Base-by-base conservation (phyloP, 2,797 vertebrate genomes). In the Eurystomus glaucurus region DNA sequence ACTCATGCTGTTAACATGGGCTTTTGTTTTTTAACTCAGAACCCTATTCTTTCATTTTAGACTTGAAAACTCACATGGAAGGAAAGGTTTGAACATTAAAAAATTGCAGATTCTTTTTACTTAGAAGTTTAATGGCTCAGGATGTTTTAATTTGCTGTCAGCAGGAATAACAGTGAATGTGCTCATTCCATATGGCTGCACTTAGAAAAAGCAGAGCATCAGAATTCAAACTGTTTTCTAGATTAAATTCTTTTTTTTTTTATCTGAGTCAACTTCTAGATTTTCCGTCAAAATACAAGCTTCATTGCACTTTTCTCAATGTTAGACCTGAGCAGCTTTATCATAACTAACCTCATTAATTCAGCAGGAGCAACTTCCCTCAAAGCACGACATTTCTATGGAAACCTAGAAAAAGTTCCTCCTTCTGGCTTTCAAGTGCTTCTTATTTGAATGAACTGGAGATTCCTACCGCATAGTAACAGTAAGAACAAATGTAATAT, bases 371-470 rank as follows among this genome's bases (percentile, higher is more conserved):
- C 20, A 39, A 45, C 52, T 76, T 93, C 9, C 69, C 68, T 37
- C 31, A 60, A 76, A 88, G 68, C 77, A 66, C 84, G 78, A 39
- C 46, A 95, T 97, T 91, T 97, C 96, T 97, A 82, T 95, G 86
- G 93, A 96, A 97, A 96, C 88, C 28, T 3, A 2, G 60, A 79
- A n/a, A 75, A 92, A 69, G 46, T 54, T 85, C 50, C 55, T 92
- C 35, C 74, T 89, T 48, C 76, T 74, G 82, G 15, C 51, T 91
- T 91, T 88, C 39, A 51, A 43, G 19, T 17, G 43, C 7, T 93
- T 91, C 88, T 82, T 76, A 48, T 84, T 74, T 90, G 58, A 86
- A 92, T 84, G 45, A 95, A 81, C 43, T 81, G 57, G 74, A 81
- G 87, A 81, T 94, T 92, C 76, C 35, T 79, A 31, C 1, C 21